phyloP scores from a whole-genome alignment of 2,113 vertebrate genomes.

The Rana temporaria region DNA sequence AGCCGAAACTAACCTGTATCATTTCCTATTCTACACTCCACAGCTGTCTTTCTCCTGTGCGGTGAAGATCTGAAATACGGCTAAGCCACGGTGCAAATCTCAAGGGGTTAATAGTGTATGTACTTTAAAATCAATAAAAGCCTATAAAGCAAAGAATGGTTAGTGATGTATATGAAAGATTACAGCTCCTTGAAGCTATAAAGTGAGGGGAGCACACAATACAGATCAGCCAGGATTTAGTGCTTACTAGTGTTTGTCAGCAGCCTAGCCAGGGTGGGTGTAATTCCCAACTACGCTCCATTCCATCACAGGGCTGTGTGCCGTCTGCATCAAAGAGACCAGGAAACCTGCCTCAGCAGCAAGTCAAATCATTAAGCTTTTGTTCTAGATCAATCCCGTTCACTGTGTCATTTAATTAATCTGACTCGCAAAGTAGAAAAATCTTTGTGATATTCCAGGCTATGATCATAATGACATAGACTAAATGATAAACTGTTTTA shows the following conservation, averaged over 20 bases:
- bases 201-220: neutral
- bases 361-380: conserved; percentile 26
- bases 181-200: neutral
- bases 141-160: conserved; percentile 21
- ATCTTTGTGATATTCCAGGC: conserved; percentile 5
- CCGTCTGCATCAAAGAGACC: neutral
- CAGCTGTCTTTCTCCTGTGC: neutral
- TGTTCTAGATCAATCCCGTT: conserved; percentile 11
- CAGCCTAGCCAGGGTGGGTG: neutral
- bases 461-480: conserved; percentile 7
- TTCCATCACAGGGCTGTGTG: neutral
- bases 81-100: neutral
- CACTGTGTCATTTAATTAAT: conserved; percentile 18
- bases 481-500: conserved; percentile 18
- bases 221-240: conserved; percentile 29
- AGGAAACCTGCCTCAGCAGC: conserved; percentile 9
- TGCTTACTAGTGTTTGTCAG: conserved; percentile 11
- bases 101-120: conserved; percentile 2
- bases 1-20: no score
- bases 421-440: conserved; percentile 9
- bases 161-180: conserved; percentile 37
- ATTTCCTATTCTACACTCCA: neutral
- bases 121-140: conserved; percentile 33
- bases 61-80: neutral
- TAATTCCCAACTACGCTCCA: neutral